These are phyloP conservation scores for Emydocephalus ijimae DNA, from an alignment of 2,113 vertebrate species.

Conservation along the genomic window DNA sequence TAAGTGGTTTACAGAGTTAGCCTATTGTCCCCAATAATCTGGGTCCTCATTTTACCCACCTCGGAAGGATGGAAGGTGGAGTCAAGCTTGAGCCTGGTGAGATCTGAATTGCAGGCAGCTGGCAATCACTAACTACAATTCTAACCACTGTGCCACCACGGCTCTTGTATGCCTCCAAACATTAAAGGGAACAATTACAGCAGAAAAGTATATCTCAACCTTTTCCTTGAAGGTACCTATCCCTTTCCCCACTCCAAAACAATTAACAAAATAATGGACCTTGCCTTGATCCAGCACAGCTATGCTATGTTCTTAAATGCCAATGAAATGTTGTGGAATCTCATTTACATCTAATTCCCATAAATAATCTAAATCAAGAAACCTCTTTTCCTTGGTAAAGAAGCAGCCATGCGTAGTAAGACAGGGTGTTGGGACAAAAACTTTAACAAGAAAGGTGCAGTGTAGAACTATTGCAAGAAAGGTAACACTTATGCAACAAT, in stretches of 20 bases:
- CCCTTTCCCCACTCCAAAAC: too few species aligned
- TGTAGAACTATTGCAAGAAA: background rate
- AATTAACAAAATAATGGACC: background rate
- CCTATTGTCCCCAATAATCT: too few species aligned
- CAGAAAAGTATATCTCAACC: background rate
- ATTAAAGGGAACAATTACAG: background rate
- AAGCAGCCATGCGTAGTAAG: background rate
- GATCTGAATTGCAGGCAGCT: too few species aligned
- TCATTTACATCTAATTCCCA: background rate
- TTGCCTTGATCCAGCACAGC: background rate
- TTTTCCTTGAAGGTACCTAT: background rate
- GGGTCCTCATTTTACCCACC: too few species aligned
- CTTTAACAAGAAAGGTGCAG: background rate
- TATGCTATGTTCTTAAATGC: background rate
- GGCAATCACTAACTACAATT: too few species aligned
- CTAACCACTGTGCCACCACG: too few species aligned
- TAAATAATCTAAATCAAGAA: background rate
- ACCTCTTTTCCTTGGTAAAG: background rate
- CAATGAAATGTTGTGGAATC: background rate
- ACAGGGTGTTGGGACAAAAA: background rate
- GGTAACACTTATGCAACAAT: background rate
- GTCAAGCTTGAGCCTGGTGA: too few species aligned
- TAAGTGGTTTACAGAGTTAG: too few species aligned
- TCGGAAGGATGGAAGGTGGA: too few species aligned
- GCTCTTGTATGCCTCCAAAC: background rate